Evolutionary conservation across 2,888 invertebrate genomes (phyloP).

Genomic region (Clivina fossor): DNA sequence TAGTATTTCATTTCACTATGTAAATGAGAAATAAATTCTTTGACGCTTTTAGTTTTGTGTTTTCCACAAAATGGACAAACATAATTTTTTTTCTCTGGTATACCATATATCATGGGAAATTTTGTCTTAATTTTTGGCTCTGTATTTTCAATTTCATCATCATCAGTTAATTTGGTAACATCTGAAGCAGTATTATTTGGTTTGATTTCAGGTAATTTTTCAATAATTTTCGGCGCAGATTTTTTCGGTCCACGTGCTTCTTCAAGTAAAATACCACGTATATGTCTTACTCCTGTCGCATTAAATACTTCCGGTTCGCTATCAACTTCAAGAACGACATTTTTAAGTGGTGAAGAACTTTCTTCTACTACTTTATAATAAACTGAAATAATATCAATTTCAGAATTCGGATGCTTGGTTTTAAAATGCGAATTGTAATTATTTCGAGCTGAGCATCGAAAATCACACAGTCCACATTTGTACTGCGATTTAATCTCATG

Average conservation of each 20-base stretch:
- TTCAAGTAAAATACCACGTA: slow-evolving; percentile 63
- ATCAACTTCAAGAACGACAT: slow-evolving; percentile 42
- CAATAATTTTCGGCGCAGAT: slow-evolving; percentile 37
- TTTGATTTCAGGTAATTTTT: slow-evolving; percentile 41
- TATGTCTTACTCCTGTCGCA: slow-evolving; percentile 60
- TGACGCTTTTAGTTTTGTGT: too few species aligned
- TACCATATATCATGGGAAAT: too few species aligned
- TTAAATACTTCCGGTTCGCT: slow-evolving; percentile 53
- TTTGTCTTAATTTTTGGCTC: too few species aligned
- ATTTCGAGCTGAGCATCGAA: slow-evolving; percentile 57
- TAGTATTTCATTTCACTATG: too few species aligned
- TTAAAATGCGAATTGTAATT: slow-evolving; percentile 64
- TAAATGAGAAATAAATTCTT: too few species aligned
- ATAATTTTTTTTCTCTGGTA: too few species aligned
- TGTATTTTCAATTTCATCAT: too few species aligned
- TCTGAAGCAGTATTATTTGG: too few species aligned
- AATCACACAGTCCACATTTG: slow-evolving; percentile 70
- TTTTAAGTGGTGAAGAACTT: slow-evolving; percentile 39
- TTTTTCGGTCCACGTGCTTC: slow-evolving; percentile 47
- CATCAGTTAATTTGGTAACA: too few species aligned
- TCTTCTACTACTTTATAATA: slow-evolving; percentile 57
- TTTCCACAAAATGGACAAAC: too few species aligned
- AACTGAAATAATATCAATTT: slow-evolving; percentile 54
- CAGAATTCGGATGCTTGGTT: slow-evolving; percentile 58
- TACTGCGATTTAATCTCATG: slow-evolving; percentile 71